Evolutionary conservation across 1,140 invertebrate species (phyloP).

Genomic region (Kradibia gibbosae): DNA sequence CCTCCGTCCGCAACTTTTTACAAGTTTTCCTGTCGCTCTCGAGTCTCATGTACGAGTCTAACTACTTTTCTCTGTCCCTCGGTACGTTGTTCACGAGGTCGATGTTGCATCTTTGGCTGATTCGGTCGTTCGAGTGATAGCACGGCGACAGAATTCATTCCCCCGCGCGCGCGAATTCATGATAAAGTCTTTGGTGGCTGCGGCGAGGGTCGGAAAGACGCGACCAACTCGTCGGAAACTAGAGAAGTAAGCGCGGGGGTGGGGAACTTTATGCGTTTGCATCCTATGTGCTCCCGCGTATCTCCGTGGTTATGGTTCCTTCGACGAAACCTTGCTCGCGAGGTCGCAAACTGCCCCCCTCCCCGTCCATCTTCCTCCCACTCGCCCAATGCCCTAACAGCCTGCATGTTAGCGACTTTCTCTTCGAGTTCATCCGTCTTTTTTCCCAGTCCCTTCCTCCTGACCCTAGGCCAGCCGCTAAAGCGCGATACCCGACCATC

Average conservation of each 20-base stretch:
- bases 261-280: slow-evolving; percentile 71
- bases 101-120: slow-evolving; percentile 55
- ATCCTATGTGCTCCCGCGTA: slow-evolving; percentile 68
- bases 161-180: not conserved
- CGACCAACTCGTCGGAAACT: slow-evolving; percentile 49
- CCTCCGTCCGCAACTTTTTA: slow-evolving; percentile 37
- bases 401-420: slow-evolving; percentile 32
- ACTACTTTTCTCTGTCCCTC: slow-evolving; percentile 37
- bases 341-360: slow-evolving; percentile 50
- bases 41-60: not conserved
- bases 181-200: slow-evolving; percentile 55
- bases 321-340: slow-evolving; percentile 60
- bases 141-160: not conserved
- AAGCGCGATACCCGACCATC: not conserved
- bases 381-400: slow-evolving; percentile 1
- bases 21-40: slow-evolving; percentile 37
- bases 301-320: slow-evolving; percentile 67
- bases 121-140: slow-evolving; percentile 58
- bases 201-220: slow-evolving; percentile 46
- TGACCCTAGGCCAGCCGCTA: not conserved
- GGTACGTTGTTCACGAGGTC: slow-evolving; percentile 48
- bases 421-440: slow-evolving; percentile 21
- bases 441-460: not conserved
- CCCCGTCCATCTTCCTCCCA: slow-evolving; percentile 27
- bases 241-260: slow-evolving; percentile 16